Base-by-base conservation (phyloP, 2,888 invertebrate species). In the Neocrepidodera transversa region DNA sequence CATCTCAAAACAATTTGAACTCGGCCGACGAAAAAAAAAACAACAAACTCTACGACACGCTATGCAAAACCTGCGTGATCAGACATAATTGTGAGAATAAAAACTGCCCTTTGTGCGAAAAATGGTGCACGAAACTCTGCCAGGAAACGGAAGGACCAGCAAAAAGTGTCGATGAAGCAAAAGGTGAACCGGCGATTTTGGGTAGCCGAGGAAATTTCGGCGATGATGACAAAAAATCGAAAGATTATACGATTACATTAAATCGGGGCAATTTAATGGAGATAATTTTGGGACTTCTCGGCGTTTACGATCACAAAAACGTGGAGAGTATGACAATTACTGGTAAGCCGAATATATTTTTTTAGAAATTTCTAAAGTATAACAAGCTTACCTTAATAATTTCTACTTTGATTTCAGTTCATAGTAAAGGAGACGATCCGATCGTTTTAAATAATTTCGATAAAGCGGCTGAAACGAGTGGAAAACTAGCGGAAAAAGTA, bases 281-380 rank as follows among this genome's bases (percentile, higher is more conserved):
- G 1, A 51, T 65, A 10, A 60, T 70, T 20, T 56, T 63, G 23
- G 56, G 48, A 35, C 52, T 68, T 26, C 32, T 68, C 8, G 67
- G 67, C 5, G 53, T 70, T 16, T 28, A 13, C 4, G 45, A 68
- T 43, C 28, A 40, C 14, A 49, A 45, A 11, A 64, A 68, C 30
- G 60, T 70, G 26, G 63, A 67, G 14, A 62, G 56, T 6, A 26
- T 61, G 5, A 49, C 49, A 8, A 54, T 69, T 26, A 61, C 57
- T 20, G n/a, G 13, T 23, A 13, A 30, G n/a, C 5, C n/a, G 26
- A 23, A 3, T 23, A 7, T 3, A 23, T 7, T 7, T 23, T 3
- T 6, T 6, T 23, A n/a, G n/a, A 23, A 23, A 23, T 23, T 23
- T 23, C 26, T n/a, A n/a, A n/a, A n/a, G n/a, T n/a, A 23, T 23